A percentile compares a stretch with the other conserved stretches of the same genome.
phyloP scores from a whole-genome alignment of 2,113 vertebrate genomes.

The Rhizomys pruinosus region DNA sequence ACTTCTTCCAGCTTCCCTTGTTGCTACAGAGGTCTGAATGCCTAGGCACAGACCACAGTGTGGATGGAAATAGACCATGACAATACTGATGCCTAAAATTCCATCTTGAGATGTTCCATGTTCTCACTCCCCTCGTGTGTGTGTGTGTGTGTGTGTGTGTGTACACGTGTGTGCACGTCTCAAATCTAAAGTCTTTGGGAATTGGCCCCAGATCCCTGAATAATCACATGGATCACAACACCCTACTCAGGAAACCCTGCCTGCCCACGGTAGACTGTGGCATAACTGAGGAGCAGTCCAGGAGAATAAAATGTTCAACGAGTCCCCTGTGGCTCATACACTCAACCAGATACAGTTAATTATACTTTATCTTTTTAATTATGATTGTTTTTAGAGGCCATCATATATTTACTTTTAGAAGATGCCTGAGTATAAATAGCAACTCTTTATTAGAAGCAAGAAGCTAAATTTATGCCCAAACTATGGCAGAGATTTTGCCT shows the following conservation, averaged over 20 bases:
- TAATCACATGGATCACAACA: background rate
- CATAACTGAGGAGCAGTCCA: background rate
- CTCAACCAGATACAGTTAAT: background rate
- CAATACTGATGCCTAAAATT: background rate
- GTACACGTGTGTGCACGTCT: too few species aligned
- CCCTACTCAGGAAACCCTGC: background rate
- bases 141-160: too few species aligned
- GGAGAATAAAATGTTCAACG: background rate
- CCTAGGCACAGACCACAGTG: background rate
- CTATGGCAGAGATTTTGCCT: accelerated
- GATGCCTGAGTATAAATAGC: constrained; percentile 43
- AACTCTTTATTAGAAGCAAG: constrained; percentile 42
- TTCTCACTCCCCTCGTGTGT: background rate
- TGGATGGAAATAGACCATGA: background rate
- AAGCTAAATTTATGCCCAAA: background rate
- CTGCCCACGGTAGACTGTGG: background rate
- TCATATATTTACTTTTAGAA: constrained; percentile 18
- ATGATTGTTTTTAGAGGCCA: constrained; percentile 31
- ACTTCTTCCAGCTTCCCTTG: background rate
- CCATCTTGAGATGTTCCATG: background rate
- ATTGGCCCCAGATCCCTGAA: background rate
- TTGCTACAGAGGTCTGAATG: background rate
- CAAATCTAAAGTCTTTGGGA: background rate
- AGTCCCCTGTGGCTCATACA: background rate
- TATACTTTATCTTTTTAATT: constrained; percentile 19